Base-by-base conservation (phyloP, 2,797 vertebrate species). In the Prionace glauca region DNA sequence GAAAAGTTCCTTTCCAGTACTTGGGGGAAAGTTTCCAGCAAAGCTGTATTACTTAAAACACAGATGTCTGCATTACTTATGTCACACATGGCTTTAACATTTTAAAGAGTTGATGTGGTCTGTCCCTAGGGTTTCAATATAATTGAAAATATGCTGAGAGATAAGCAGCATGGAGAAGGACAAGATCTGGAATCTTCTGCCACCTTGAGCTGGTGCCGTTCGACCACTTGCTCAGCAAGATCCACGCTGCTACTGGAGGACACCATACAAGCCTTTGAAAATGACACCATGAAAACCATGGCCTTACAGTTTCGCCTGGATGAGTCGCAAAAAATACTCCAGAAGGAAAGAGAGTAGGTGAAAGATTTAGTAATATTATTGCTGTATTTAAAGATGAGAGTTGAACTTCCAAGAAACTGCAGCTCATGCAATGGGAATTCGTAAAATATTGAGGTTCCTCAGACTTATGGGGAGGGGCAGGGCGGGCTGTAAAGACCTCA, bases 271-370 rank as follows among this genome's bases (percentile, higher is more conserved):
- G 96, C 96, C 95, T 60, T 90, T 45, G 95, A 97, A 36, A 96
- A 96, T 8, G 95, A 96, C 95, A 74, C 94, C 71, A 96, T 96
- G 84, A 95, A 96, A 93, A 56, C 95, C 74, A 96, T 97, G 77
- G 32, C 96, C 95, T 94, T 96, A 36, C 96, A 96, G 95, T 96
- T 96, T 56, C 96, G 95, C 95, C 96, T 97, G 96, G 95, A 96
- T 74, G 96, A 97, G 65, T 96, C 97, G 95, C 96, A 97, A 86
- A 97, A 97, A 96, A 96, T 96, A 94, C 95, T 97, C 86, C 91
- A 96, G 96, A 97, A 97, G 90, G 97, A 97, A 96, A 97, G 96
- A 97, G 96, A 97, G 97, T 98, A 97, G 97, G 97, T 97, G 8
- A 0, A 94, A 96, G 95, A 56, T 79, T 16, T 41, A 56, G 29